Base-by-base conservation (phyloP, 2,797 vertebrate genomes). In the Oreochromis mossambicus region DNA sequence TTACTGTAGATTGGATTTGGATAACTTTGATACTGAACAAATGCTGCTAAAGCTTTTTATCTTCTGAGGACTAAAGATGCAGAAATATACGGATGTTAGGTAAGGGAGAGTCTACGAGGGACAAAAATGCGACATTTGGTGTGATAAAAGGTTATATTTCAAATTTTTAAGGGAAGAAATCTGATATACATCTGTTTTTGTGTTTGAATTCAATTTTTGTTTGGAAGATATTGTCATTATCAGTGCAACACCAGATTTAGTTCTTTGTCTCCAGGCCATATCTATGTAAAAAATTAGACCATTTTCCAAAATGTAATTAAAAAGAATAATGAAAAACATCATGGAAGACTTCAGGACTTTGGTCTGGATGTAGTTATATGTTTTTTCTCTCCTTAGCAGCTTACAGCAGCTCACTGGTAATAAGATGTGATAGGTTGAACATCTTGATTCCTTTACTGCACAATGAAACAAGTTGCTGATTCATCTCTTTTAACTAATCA, bases 401-500 rank as follows among this genome's bases (percentile, higher is more conserved):
- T 79, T 55, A 66, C 77, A 91, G 81, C 90, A 78, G 83, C 89
- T 92, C 90, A n/a, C 88, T 86, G 90, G 90, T 83, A 94, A 86
- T 84, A 79, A 81, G 89, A 90, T 66, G 91, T 89, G 93, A 92
- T 43, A 32, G 70, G 75, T 19, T 83, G 80, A 91, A 94, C 91
- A 77, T 93, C 93, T 92, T 90, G 84, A 94, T 94, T 95, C 90
- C 86, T 92, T 88, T 82, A 82, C 88, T 55, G 91, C 91, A 88
- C 90, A 84, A 73, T 80, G 88, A 88, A 92, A 89, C 93, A 84
- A 92, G 88, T 75, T 95, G 95, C 95, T 95, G 94, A 96, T 93
- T 95, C 94, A 89, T 93, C 93, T 93, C 93, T 95, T 95, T 93
- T 89, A 89, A 92, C 94, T 94, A 92, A 95, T 95, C 93, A 94